Percentiles rank a stretch among this genome's conserved stretches.
Conservation (phyloP, 2,888 invertebrate species). For the Sesamia inferens region DNA sequence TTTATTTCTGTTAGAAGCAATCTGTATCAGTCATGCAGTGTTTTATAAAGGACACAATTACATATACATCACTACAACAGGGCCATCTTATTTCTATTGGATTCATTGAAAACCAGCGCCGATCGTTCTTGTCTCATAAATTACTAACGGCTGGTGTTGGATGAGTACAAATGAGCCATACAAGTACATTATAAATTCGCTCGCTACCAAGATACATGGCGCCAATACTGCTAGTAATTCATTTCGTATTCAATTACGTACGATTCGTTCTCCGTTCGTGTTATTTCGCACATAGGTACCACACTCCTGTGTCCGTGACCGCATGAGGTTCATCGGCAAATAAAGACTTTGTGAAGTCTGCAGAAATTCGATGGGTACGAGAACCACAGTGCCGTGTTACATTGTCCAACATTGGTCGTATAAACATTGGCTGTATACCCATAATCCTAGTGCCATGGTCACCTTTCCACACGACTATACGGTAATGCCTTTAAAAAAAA, state of each 20-base stretch:
- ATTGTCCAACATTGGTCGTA: too few species aligned
- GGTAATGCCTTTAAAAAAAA: not conserved
- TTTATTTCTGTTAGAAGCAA: not conserved
- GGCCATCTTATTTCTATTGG: constrained; percentile 42
- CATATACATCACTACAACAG: constrained; percentile 32
- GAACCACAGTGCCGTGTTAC: too few species aligned
- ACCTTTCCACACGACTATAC: constrained; percentile 34
- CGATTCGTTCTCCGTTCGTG: constrained; percentile 23
- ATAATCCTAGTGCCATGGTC: not conserved
- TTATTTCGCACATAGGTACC: constrained; percentile 15
- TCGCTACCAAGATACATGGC: constrained; percentile 35
- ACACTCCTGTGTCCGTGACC: too few species aligned
- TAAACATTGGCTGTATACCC: too few species aligned
- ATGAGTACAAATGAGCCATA: constrained; percentile 51
- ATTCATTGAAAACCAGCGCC: constrained; percentile 37
- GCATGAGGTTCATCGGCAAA: not conserved
- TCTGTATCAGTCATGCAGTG: not conserved
- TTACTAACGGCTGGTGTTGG: constrained; percentile 17
- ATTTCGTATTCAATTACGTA: constrained; percentile 51
- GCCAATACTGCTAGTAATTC: constrained; percentile 48
- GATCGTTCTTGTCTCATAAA: constrained; percentile 40
- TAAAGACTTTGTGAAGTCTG: too few species aligned
- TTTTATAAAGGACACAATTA: constrained; percentile 15
- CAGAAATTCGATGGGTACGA: too few species aligned
- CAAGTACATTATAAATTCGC: constrained; percentile 49